Conservation (phyloP, 2,888 invertebrate genomes). For the Orthosia gracilis region DNA sequence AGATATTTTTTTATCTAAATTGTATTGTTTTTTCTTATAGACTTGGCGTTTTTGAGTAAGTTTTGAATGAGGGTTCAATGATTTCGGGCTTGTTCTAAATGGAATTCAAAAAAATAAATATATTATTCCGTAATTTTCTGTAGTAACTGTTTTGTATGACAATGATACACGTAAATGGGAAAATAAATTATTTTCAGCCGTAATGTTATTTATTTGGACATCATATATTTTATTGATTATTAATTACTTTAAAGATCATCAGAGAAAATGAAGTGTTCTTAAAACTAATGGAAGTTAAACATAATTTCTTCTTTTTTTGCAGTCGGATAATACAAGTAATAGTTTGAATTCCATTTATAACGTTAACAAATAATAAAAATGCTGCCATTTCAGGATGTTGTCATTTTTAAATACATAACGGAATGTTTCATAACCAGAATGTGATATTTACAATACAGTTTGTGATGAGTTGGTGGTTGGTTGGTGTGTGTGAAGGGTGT, state of each 20-base stretch:
- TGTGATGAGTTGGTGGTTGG: no score
- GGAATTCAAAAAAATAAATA: constrained; percentile 49
- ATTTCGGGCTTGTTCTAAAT: constrained; percentile 43
- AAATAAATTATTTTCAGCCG: no score
- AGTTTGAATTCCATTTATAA: constrained; percentile 50
- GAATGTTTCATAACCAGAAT: constrained; percentile 29
- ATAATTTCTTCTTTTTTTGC: no score
- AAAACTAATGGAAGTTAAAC: no score
- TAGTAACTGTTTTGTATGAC: no score
- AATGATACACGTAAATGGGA: no score
- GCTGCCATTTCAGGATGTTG: constrained; percentile 49
- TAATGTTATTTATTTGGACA: neutral
- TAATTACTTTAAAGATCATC: neutral
- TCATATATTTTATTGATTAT: neutral
- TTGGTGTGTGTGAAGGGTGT: neutral
- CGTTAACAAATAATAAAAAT: constrained; percentile 23
- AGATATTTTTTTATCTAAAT: constrained; percentile 19
- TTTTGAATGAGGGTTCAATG: constrained; percentile 57
- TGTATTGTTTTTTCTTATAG: constrained; percentile 70
- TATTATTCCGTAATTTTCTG: no score
- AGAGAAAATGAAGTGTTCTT: no score
- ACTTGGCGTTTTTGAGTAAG: constrained; percentile 79
- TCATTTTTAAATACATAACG: constrained; percentile 24
- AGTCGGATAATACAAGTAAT: no score
- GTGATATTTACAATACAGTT: constrained; percentile 2